Percentiles rank a stretch among this genome's conserved stretches.
phyloP scores from a whole-genome alignment of 2,888 invertebrate species.

The Adelphocoris suturalis region DNA sequence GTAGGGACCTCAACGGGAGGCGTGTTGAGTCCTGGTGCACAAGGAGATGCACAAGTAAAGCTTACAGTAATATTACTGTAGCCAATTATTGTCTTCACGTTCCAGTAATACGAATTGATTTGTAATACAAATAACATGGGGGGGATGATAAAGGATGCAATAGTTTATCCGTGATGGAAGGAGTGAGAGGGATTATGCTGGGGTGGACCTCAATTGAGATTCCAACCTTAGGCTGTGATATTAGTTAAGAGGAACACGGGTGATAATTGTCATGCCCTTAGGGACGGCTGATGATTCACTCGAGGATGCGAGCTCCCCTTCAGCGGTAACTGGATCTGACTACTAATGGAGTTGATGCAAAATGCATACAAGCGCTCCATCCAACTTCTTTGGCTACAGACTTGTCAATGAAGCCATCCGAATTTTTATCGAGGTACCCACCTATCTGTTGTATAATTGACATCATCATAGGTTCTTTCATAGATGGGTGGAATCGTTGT shows the following conservation, averaged over 20 bases:
- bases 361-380: background rate
- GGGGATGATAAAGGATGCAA: too few relatives aligned
- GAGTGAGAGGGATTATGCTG: background rate
- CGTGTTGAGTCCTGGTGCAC: too few relatives aligned
- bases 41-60: too few relatives aligned
- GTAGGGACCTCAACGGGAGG: too few relatives aligned
- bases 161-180: background rate
- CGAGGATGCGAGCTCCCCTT: conserved; percentile 5
- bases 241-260: conserved; percentile 31
- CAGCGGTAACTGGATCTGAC: background rate
- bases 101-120: too few relatives aligned
- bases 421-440: too few relatives aligned
- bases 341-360: conserved; percentile 16
- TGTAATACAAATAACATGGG: too few relatives aligned
- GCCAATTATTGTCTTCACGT: too few relatives aligned
- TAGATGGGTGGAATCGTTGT: too few relatives aligned
- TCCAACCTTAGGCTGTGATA: background rate
- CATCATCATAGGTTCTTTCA: too few relatives aligned
- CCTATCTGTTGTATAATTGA: background rate
- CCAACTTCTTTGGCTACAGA: background rate
- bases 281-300: conserved; percentile 41
- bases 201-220: background rate
- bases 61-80: too few relatives aligned
- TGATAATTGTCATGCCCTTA: conserved; percentile 45
- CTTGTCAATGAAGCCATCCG: too few relatives aligned